Base-by-base conservation (phyloP, 2,888 invertebrate genomes). In the Eumerus sabulonum region DNA sequence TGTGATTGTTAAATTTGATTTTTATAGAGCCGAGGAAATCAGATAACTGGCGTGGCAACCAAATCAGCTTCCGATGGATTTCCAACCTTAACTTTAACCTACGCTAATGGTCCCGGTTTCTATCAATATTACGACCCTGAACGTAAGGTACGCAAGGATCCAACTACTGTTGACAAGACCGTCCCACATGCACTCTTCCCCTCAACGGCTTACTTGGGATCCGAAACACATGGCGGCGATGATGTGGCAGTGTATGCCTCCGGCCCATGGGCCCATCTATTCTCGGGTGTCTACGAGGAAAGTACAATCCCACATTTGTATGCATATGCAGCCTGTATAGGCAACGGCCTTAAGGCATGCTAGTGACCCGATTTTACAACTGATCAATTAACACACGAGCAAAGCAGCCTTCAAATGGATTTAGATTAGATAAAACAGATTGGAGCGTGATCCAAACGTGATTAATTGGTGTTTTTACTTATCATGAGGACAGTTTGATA, bases 231-330 rank as follows among this genome's bases (percentile, higher is more conserved):
- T 83, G 94, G 94, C 0, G 94, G 94, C 0, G 95, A 96, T 79
- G 96, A 96, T 86, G 95, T 96, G 0, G 92, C 92, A 0, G 93
- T 96, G 0, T 95, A 92, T 87, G 95, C 95, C 0, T 89, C 88
- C 11, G 96, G 93, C 17, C 96, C 95, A 1, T 94, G 94, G 93
- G 90, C 95, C 0, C 95, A 96, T 85, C 90, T 96, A 0, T 94
- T 96, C 85, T 92, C 93, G 0, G 95, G 96, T 0, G 93, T 92
- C 64, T 93, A 94, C 83, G 95, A 96, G 84, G 94, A 96, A 87
- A 93, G 92, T 86, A 93, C 91, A 84, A 92, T 96, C 48, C 94
- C 96, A 0, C 94, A 95, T 84, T 92, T 94, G 9, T 92, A 94
- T 85, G 93, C 92, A 0, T 95, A 91, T 83, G 94, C 94, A 0